Conservation (phyloP, 92 coral and sea anemone species). For the Palythoa grandis region DNA sequence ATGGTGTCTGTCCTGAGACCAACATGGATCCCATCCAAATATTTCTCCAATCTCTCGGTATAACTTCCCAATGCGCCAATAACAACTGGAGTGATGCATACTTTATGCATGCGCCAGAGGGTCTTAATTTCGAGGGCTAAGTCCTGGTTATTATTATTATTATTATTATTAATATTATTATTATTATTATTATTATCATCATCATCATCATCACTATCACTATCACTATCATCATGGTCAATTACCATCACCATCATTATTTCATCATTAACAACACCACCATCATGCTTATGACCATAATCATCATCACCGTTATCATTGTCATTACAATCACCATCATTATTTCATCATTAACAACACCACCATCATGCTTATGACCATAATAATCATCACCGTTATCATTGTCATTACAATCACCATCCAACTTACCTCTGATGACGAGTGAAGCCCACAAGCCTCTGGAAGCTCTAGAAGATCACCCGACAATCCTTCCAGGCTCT, state of each 20-base stretch:
- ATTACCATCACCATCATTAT: not conserved
- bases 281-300: not conserved
- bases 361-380: not conserved
- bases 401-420: not conserved
- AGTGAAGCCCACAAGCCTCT: constrained; percentile 95
- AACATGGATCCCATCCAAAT: no score
- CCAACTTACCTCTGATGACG: constrained; percentile 85
- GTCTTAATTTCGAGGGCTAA: no score
- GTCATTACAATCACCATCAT: not conserved
- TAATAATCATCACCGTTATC: not conserved
- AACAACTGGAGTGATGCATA: no score
- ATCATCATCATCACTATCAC: not conserved
- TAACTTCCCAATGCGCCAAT: no score
- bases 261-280: not conserved
- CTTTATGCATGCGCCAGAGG: no score
- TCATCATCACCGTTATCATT: not conserved
- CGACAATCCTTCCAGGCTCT: constrained; percentile 82
- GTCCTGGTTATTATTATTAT: no score
- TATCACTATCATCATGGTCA: not conserved
- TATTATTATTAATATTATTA: no score
- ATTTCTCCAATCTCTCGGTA: no score
- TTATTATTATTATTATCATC: no score
- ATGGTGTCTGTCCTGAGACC: no score
- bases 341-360: not conserved
- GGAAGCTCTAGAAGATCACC: constrained; percentile 89